A percentile compares a stretch with the other conserved stretches of the same genome.
phyloP scores from a whole-genome alignment of 2,888 invertebrate species.

The Drosophila yooni region DNA sequence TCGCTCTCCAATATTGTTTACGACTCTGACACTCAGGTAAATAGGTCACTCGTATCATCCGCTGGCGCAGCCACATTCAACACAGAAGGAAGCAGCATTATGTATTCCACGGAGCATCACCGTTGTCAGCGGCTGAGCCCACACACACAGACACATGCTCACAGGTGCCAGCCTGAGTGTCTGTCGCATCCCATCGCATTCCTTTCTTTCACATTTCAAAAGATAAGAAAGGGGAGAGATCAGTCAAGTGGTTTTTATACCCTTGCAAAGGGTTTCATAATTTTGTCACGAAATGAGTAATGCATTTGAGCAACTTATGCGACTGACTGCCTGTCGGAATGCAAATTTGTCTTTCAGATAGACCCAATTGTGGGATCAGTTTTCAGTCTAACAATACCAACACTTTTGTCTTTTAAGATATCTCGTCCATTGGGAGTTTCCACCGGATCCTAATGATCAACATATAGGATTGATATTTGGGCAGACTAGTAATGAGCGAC shows the following conservation, averaged over 20 bases:
- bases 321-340: neutral
- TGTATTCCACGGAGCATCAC: conserved; percentile 25
- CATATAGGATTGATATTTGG: neutral
- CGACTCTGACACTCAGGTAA: conserved; percentile 31
- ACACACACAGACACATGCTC: no score
- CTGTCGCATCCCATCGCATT: conserved; percentile 6
- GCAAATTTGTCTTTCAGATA: neutral
- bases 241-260: conserved; percentile 7
- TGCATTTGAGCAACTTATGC: neutral
- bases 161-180: neutral
- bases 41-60: conserved; percentile 30
- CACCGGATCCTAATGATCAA: neutral
- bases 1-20: conserved; percentile 24
- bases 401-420: neutral
- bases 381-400: neutral
- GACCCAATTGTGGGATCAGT: neutral
- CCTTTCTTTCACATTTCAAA: conserved; percentile 11
- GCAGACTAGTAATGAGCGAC: neutral
- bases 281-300: neutral
- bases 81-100: conserved; percentile 5
- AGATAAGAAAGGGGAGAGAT: conserved; percentile 5
- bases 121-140: conserved; percentile 6
- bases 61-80: neutral
- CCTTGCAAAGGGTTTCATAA: neutral
- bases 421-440: neutral